Base-by-base conservation (phyloP, 2,113 vertebrate species). In the Pachyramphus minor region DNA sequence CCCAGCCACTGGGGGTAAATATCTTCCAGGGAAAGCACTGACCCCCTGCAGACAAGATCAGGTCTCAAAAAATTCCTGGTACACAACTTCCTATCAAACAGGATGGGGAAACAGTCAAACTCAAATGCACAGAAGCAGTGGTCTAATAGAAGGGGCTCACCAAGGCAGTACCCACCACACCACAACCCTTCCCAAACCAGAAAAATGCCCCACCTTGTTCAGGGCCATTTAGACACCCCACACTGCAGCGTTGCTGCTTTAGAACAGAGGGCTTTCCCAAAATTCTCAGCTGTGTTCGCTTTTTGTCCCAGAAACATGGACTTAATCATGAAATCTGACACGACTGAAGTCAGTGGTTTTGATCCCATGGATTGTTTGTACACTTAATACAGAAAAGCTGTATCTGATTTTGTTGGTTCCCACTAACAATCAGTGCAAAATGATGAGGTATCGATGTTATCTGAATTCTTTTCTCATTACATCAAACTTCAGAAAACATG, bases 261-360 rank as follows among this genome's bases (percentile, higher is more conserved):
- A 31, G 23, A 86, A 39, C 16, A 30, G 11, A 63, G 30, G 22
- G 24, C 30, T 64, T 33, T 31, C n/a, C 2, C 1, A 45, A 49
- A 37, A 72, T 0, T 1, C 66, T 30, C 5, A 0, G 1, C 37
- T 19, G 7, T 4, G 0, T 41, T 89, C 0, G 3, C 37, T 77
- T 89, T 94, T 64, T 90, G 78, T 79, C 87, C 93, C 56, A 64
- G 71, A 94, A 94, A 90, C 55, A 11, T 35, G 82, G 78, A 58
- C 18, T 96, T 87, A 79, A 85, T 89, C 7, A 87, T 41, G 53
- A 91, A 96, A 78, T 33, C 74, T 79, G 74, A 93, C 66, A 44
- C 13, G 0, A 49, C 62, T 73, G 11, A 68, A 89, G 69, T 42
- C 74, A 69, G 84, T 1, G 2, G 58, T 24, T 85, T 83, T 85